phyloP scores from a whole-genome alignment of 2,888 invertebrate genomes.

The Tuta absoluta region DNA sequence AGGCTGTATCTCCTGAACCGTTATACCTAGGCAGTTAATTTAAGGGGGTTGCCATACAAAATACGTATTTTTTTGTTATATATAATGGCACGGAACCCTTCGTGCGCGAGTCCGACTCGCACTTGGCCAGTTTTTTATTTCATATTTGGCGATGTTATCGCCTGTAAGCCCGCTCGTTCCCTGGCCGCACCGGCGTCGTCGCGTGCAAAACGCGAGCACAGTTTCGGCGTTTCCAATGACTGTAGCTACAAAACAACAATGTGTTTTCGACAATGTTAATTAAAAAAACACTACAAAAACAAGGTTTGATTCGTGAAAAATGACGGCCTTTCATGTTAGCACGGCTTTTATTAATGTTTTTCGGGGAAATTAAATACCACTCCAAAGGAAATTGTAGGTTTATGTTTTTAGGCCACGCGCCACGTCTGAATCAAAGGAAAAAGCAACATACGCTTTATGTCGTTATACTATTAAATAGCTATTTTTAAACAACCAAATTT shows the following conservation, averaged over 20 bases:
- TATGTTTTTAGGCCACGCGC: background rate
- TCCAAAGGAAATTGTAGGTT: background rate
- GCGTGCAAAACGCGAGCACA: constrained; percentile 46
- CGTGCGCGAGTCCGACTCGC: too few relatives aligned
- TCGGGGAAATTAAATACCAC: background rate
- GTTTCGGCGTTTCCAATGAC: constrained; percentile 32
- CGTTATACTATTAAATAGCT: too few relatives aligned
- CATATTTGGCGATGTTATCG: too few relatives aligned
- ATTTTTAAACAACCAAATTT: too few relatives aligned
- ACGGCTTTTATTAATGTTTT: background rate
- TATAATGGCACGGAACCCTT: too few relatives aligned
- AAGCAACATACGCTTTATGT: too few relatives aligned
- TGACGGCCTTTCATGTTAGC: background rate
- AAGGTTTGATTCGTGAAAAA: constrained; percentile 20
- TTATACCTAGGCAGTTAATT: too few relatives aligned
- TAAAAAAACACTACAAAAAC: constrained; percentile 28
- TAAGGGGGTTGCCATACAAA: too few relatives aligned
- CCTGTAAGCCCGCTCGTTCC: background rate
- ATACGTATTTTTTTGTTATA: too few relatives aligned
- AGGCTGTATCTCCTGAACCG: too few relatives aligned
- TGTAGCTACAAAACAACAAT: background rate
- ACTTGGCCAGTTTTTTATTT: background rate
- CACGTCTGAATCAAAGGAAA: too few relatives aligned
- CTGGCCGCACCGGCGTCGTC: constrained; percentile 29
- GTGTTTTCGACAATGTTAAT: constrained; percentile 30